Percentiles rank a stretch among this genome's conserved stretches.
Conservation (phyloP, 2,113 vertebrate species). For the Cairina moschata region DNA sequence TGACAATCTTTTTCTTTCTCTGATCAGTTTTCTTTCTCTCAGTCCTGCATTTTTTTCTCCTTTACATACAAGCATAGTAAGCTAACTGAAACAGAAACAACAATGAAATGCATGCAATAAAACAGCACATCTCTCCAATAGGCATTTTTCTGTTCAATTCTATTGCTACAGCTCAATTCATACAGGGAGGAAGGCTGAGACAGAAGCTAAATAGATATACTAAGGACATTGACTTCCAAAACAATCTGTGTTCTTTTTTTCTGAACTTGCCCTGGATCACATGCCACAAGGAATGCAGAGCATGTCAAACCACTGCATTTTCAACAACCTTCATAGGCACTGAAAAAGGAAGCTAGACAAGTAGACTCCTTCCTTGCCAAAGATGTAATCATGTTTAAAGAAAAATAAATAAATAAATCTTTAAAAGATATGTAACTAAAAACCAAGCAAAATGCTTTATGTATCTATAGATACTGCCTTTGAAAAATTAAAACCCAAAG, state of each 20-base stretch:
- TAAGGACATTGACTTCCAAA: not conserved
- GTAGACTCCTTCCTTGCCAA: not conserved
- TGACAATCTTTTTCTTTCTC: not conserved
- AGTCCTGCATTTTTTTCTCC: not conserved
- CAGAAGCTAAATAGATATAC: not conserved
- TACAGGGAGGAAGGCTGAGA: not conserved
- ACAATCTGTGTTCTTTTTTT: not conserved
- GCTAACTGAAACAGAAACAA: not conserved
- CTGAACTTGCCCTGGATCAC: not conserved
- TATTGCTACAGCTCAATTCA: not conserved
- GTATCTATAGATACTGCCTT: not conserved
- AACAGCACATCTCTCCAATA: not conserved
- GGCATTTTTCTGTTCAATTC: not conserved
- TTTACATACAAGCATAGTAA: not conserved
- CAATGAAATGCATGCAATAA: not conserved
- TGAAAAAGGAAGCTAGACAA: not conserved
- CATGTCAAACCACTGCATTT: not conserved
- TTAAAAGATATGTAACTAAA: not conserved
- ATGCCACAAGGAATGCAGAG: not conserved
- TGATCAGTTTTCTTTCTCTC: not conserved
- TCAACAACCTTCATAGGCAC: too few species aligned
- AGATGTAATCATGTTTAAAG: not conserved
- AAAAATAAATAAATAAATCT: not conserved
- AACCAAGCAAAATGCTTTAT: too few species aligned
- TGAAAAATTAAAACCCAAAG: not conserved